These are phyloP conservation scores for Pomatorhinus ruficollis DNA, from an alignment of 2,113 vertebrate species.

Conservation along the genomic window DNA sequence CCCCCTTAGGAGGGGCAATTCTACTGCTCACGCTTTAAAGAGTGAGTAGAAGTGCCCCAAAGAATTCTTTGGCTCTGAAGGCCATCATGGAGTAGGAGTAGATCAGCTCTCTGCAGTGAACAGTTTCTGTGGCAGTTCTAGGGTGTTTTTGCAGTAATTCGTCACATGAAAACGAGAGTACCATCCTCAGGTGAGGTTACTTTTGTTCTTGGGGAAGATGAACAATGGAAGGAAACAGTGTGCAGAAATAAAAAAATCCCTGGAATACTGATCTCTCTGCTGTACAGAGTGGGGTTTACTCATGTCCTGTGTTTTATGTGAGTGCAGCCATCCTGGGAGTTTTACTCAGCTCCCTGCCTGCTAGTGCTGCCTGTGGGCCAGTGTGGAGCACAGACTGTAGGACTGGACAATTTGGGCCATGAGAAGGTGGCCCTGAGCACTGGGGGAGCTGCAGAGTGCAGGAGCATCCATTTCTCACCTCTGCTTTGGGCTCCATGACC, in stretches of 20 bases:
- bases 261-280: neutral
- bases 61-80: neutral
- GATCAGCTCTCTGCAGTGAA: neutral
- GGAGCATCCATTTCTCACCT: neutral
- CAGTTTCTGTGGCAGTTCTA: neutral
- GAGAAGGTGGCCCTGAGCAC: neutral
- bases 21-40: neutral
- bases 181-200: neutral
- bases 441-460: neutral
- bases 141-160: neutral
- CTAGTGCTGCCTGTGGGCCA: neutral
- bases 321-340: neutral
- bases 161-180: neutral
- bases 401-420: rapidly evolving
- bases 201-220: neutral
- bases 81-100: neutral
- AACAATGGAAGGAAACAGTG: neutral
- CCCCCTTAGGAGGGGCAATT: neutral
- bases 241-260: neutral
- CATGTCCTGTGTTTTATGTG: rapidly evolving
- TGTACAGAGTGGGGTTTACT: neutral
- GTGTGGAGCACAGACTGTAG: neutral
- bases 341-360: neutral
- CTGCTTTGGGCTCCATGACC: neutral
- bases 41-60: neutral